A percentile compares a stretch with the other conserved stretches of the same genome.
Evolutionary conservation across 2,888 invertebrate genomes (phyloP).

Genomic region (Hemithea aestivaria): DNA sequence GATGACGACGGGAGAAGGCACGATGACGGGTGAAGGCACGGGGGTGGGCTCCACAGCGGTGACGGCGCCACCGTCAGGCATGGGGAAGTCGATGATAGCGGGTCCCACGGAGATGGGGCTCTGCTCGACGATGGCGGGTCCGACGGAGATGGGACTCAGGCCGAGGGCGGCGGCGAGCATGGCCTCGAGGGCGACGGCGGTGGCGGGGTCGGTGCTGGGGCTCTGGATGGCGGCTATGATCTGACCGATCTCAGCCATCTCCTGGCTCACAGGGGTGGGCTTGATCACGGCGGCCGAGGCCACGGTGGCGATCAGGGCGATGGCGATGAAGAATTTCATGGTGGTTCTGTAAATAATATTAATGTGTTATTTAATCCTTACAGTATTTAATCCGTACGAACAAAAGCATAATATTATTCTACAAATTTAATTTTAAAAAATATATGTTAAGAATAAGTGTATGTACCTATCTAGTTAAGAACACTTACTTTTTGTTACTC

Average conservation of each 20-base stretch:
- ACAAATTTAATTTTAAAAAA: no score
- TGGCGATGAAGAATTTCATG: slow-evolving; percentile 58
- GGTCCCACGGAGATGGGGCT: slow-evolving; percentile 33
- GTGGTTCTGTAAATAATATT: slow-evolving; percentile 27
- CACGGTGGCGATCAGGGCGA: slow-evolving; percentile 52
- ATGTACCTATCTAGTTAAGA: neutral
- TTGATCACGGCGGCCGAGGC: slow-evolving; percentile 45
- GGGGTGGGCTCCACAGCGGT: slow-evolving; percentile 10
- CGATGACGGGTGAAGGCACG: slow-evolving; percentile 11
- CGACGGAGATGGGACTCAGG: slow-evolving; percentile 23
- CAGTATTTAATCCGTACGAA: no score
- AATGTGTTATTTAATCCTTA: neutral
- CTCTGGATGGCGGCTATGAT: slow-evolving; percentile 32
- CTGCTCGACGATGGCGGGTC: slow-evolving; percentile 26
- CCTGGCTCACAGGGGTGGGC: slow-evolving; percentile 18
- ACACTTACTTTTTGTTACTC: slow-evolving; percentile 13
- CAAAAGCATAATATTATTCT: no score
- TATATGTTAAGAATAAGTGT: no score
- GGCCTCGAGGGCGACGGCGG: slow-evolving; percentile 26
- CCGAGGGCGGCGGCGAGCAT: slow-evolving; percentile 24
- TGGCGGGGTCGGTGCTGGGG: slow-evolving; percentile 31
- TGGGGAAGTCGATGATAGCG: slow-evolving; percentile 30
- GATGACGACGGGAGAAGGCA: slow-evolving; percentile 21
- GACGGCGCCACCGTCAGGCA: slow-evolving; percentile 22
- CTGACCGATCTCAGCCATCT: slow-evolving; percentile 28